phyloP scores from a whole-genome alignment of 1,140 invertebrate species.

The Epicauta chinensis region DNA sequence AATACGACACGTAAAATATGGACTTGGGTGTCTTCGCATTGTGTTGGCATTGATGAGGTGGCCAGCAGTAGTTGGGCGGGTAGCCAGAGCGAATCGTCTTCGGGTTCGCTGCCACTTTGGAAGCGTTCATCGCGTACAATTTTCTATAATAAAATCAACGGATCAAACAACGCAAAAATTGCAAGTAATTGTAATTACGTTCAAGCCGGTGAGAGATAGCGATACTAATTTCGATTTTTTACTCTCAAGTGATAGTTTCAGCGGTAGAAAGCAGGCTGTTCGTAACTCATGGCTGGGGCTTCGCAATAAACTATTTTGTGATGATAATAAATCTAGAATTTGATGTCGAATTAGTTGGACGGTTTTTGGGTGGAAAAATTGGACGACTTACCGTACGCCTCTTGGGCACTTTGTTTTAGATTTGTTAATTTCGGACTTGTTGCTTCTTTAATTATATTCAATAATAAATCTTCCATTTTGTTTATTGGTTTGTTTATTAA shows the following conservation, averaged over 20 bases:
- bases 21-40: conserved; percentile 69
- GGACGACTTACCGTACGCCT: conserved; percentile 62
- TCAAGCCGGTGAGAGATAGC: conserved; percentile 75
- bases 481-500: background rate
- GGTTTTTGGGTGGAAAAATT: background rate
- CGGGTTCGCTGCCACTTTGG: conserved; percentile 82
- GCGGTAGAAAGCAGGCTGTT: conserved; percentile 71
- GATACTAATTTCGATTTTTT: conserved; percentile 76
- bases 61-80: conserved; percentile 81
- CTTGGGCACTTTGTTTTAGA: conserved; percentile 69
- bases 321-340: conserved; percentile 71
- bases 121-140: conserved; percentile 85
- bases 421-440: conserved; percentile 63
- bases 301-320: conserved; percentile 65
- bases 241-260: conserved; percentile 81
- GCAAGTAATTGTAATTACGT: too few species aligned
- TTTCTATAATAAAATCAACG: conserved; percentile 53
- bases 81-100: conserved; percentile 86
- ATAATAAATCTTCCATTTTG: conserved; percentile 74
- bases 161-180: too few species aligned
- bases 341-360: background rate
- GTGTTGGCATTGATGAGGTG: conserved; percentile 67
- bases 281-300: conserved; percentile 78
- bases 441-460: conserved; percentile 72
- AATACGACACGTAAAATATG: conserved; percentile 66